These are phyloP conservation scores for Sphaerophoria rueppellii DNA, from an alignment of 2,888 invertebrate species.

Conservation along the genomic window DNA sequence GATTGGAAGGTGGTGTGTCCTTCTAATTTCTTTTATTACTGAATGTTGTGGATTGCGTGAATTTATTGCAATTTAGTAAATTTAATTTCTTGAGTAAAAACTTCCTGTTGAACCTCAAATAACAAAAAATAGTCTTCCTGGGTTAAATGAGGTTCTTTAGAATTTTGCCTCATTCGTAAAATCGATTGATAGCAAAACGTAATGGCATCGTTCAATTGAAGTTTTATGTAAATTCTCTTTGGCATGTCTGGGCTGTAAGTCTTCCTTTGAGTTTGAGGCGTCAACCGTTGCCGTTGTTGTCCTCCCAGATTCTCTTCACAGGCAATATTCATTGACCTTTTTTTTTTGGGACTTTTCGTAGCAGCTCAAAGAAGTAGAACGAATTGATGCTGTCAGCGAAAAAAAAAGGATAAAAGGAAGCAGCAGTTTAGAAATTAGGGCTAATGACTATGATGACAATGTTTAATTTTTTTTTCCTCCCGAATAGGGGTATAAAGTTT, in stretches of 20 bases:
- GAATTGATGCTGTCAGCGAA: slow-evolving; percentile 43
- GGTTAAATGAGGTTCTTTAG: too few species aligned
- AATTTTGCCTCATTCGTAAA: too few species aligned
- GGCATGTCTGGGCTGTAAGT: slow-evolving; percentile 39
- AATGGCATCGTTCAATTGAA: slow-evolving; percentile 45
- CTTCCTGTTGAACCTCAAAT: slow-evolving; percentile 44
- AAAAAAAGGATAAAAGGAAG: slow-evolving; percentile 17
- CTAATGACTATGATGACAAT: slow-evolving; percentile 58
- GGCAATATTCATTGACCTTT: slow-evolving; percentile 37
- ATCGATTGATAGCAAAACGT: slow-evolving; percentile 2
- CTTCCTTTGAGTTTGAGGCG: background rate
- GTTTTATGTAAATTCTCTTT: slow-evolving; percentile 58
- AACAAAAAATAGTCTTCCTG: slow-evolving; percentile 1
- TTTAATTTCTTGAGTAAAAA: background rate
- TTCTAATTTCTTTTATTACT: too few species aligned
- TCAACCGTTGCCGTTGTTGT: background rate
- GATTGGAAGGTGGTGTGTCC: background rate
- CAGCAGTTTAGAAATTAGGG: slow-evolving; percentile 34
- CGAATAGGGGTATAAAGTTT: slow-evolving; percentile 10
- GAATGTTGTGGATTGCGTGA: too few species aligned
- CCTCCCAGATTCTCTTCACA: background rate
- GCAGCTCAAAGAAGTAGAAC: background rate
- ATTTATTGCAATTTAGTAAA: too few species aligned
- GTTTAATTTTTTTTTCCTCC: slow-evolving; percentile 27
- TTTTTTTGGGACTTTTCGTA: background rate